phyloP scores from a whole-genome alignment of 2,888 invertebrate genomes.

The Idaea dimidiata region DNA sequence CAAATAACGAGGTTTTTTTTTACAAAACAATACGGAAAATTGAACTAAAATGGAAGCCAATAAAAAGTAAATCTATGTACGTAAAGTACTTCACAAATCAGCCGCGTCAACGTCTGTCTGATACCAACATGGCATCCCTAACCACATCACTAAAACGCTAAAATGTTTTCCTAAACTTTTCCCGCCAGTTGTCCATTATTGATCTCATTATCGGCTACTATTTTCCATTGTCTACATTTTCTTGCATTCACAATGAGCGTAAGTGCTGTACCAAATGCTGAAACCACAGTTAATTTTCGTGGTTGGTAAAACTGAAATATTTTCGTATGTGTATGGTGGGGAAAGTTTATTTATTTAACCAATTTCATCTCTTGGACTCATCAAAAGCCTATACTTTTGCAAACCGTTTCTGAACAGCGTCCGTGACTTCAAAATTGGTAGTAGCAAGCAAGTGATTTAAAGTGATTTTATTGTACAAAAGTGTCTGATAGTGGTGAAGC shows the following conservation, averaged over 20 bases:
- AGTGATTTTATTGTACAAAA: conserved; percentile 45
- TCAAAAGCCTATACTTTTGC: background rate
- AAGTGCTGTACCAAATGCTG: conserved; percentile 58
- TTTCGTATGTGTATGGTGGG: background rate
- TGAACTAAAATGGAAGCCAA: background rate
- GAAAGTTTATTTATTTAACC: too few species aligned
- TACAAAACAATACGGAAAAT: background rate
- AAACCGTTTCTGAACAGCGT: background rate
- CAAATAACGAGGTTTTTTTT: background rate
- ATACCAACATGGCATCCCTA: background rate
- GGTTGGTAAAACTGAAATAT: conserved; percentile 14
- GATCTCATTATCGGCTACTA: conserved; percentile 65
- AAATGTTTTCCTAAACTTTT: conserved; percentile 41
- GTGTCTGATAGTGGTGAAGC: conserved; percentile 27
- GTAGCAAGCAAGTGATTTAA: conserved; percentile 28
- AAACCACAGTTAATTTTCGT: conserved; percentile 55
- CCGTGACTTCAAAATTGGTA: conserved; percentile 19
- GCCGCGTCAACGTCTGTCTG: background rate
- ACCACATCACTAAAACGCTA: conserved; percentile 22
- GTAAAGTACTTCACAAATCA: background rate
- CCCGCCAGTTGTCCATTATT: conserved; percentile 56
- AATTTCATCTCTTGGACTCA: too few species aligned
- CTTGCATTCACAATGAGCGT: conserved; percentile 58
- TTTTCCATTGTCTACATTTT: conserved; percentile 63
- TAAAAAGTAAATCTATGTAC: background rate